Evolutionary conservation across 2,888 invertebrate genomes (phyloP).

Genomic region (Pachliopta kotzebuea): DNA sequence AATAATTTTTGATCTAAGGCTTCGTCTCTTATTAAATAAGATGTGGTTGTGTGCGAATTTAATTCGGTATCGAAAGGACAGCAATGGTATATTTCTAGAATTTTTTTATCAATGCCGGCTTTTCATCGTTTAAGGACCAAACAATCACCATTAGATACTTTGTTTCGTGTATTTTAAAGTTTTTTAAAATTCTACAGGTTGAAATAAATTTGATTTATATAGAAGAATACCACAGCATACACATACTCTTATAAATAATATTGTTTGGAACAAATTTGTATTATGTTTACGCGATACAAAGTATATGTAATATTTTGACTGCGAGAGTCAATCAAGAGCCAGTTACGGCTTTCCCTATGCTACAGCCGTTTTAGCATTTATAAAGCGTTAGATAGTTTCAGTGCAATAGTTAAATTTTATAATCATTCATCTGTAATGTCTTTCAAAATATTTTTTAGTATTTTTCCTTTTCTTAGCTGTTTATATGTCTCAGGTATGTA

Average conservation of each 20-base stretch:
- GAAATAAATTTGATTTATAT: too few species aligned
- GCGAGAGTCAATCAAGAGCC: neutral
- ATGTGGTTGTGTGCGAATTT: slow-evolving; percentile 64
- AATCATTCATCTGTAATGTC: slow-evolving; percentile 18
- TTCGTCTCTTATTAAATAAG: slow-evolving; percentile 65
- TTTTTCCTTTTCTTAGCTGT: slow-evolving; percentile 24
- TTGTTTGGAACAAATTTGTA: too few species aligned
- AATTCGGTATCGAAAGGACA: slow-evolving; percentile 41
- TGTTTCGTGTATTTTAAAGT: slow-evolving; percentile 8
- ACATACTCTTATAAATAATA: too few species aligned
- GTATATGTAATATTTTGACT: too few species aligned
- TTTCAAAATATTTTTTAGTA: slow-evolving; percentile 21
- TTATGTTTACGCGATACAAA: too few species aligned
- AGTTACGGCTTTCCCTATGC: slow-evolving; percentile 13
- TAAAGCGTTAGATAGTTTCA: slow-evolving; percentile 30
- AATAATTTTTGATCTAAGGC: slow-evolving; percentile 44
- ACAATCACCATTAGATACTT: slow-evolving; percentile 7
- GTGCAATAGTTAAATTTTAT: slow-evolving; percentile 36
- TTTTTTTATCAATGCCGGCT: slow-evolving; percentile 38
- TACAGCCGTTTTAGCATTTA: slow-evolving; percentile 28
- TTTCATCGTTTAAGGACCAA: slow-evolving; percentile 9
- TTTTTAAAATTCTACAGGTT: too few species aligned
- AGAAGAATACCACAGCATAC: too few species aligned
- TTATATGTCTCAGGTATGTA: slow-evolving; percentile 8
- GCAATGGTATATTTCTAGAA: slow-evolving; percentile 48